A percentile compares a stretch with the other conserved stretches of the same genome.
Evolutionary conservation across 2,888 invertebrate species (phyloP).

Genomic region (Hyppa rectilinea): DNA sequence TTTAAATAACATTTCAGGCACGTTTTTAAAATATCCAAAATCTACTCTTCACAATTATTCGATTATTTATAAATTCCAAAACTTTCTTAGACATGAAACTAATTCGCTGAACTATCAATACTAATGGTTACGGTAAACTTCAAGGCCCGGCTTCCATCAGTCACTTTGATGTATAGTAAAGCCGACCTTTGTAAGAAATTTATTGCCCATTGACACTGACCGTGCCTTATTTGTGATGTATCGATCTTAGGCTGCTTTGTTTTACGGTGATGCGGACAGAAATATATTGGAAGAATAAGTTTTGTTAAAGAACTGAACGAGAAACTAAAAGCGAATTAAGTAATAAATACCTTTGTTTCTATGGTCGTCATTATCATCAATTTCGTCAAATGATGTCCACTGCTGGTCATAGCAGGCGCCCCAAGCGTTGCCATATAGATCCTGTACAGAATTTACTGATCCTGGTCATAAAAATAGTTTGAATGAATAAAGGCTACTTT

Average conservation of each 20-base stretch:
- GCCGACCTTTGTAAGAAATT: constrained; percentile 51
- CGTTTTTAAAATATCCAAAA: no score
- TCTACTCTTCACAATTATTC: no score
- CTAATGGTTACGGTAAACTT: constrained; percentile 30
- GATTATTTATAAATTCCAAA: neutral
- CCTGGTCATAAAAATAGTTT: no score
- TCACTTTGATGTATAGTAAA: constrained; percentile 44
- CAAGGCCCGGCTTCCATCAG: constrained; percentile 35
- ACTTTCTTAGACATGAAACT: neutral
- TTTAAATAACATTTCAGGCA: no score
- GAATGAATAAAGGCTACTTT: no score
- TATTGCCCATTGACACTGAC: constrained; percentile 54
- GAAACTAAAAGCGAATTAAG: neutral
- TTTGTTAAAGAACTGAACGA: neutral
- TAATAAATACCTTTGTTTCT: neutral
- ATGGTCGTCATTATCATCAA: no score
- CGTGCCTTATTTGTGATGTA: constrained; percentile 34
- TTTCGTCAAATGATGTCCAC: no score
- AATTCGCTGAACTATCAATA: constrained; percentile 17
- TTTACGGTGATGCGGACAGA: neutral
- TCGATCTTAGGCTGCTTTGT: constrained; percentile 18
- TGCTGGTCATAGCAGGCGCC: no score
- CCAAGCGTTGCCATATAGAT: no score
- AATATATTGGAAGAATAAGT: neutral
- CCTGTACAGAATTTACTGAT: no score